phyloP scores from a whole-genome alignment of 2,113 vertebrate genomes.

The Willisornis vidua region DNA sequence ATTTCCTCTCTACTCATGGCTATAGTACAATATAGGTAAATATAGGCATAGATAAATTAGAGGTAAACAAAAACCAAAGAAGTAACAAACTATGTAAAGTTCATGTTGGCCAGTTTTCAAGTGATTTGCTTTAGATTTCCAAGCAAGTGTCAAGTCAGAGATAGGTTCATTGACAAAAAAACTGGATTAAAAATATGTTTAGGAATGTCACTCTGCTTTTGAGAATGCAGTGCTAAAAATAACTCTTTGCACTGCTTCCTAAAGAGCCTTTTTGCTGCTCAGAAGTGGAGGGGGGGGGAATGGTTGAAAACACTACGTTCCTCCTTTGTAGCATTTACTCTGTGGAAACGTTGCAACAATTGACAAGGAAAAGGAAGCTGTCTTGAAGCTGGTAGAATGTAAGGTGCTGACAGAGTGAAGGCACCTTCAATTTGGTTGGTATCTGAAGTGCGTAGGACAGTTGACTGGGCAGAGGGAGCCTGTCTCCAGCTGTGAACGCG shows the following conservation, averaged over 20 bases:
- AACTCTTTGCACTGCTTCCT: background rate
- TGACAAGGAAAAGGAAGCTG: slow-evolving; percentile 10
- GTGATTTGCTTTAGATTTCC: background rate
- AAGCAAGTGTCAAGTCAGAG: background rate
- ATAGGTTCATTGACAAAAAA: background rate
- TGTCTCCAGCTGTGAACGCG: slow-evolving; percentile 75
- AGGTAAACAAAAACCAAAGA: background rate
- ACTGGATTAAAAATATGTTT: background rate
- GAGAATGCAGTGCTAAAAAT: background rate
- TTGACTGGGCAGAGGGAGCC: slow-evolving; percentile 71
- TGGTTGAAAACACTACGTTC: background rate
- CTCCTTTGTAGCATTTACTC: background rate
- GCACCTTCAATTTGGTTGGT: slow-evolving; percentile 64
- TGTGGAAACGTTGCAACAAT: background rate
- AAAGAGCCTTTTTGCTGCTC: background rate
- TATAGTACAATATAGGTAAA: background rate
- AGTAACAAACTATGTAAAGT: background rate
- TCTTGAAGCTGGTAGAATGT: slow-evolving; percentile 6
- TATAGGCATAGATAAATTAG: background rate
- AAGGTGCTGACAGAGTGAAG: slow-evolving; percentile 47
- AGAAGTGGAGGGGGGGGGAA: background rate
- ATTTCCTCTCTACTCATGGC: background rate
- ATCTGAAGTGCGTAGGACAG: slow-evolving; percentile 71
- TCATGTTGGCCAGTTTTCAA: background rate
- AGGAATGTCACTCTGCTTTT: background rate